phyloP scores from a whole-genome alignment of 64 coral and sea anemone species.

The Dendrophyllia cribrosa region DNA sequence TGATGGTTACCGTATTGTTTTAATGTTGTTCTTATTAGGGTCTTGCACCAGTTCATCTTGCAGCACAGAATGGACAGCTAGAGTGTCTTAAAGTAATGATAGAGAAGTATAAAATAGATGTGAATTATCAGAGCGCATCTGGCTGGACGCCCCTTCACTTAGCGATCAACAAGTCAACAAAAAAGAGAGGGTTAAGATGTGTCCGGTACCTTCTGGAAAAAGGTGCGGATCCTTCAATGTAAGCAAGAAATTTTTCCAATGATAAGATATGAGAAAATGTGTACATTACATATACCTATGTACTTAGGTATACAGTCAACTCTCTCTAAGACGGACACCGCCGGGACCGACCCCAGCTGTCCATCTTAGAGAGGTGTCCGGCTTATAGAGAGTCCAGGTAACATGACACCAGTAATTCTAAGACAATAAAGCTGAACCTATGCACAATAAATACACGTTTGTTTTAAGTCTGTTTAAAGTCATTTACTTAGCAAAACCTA shows the following conservation, averaged over 20 bases:
- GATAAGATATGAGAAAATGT: neutral
- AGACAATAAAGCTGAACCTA: no score
- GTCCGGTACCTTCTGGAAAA: slow-evolving; percentile 81
- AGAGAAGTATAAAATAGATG: slow-evolving; percentile 83
- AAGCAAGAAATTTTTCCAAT: neutral
- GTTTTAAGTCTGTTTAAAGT: no score
- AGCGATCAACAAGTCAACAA: slow-evolving; percentile 86
- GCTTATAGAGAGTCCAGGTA: no score
- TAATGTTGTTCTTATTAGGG: slow-evolving; percentile 45
- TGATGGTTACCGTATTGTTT: no score
- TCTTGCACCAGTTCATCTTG: slow-evolving; percentile 87
- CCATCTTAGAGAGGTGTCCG: no score
- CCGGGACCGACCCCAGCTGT: no score
- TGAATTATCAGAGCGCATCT: slow-evolving; percentile 89
- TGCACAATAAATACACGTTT: no score
- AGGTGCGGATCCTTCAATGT: slow-evolving; percentile 96
- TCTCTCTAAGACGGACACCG: no score
- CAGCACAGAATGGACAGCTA: slow-evolving; percentile 93
- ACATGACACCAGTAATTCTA: no score
- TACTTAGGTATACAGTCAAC: no score
- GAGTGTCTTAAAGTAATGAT: slow-evolving; percentile 88
- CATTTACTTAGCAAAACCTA: no score
- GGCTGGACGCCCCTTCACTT: slow-evolving; percentile 94
- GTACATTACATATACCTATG: no score
- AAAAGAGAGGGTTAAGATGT: slow-evolving; percentile 80